Conservation (phyloP, 2,888 invertebrate genomes). For the Hedya salicella region DNA sequence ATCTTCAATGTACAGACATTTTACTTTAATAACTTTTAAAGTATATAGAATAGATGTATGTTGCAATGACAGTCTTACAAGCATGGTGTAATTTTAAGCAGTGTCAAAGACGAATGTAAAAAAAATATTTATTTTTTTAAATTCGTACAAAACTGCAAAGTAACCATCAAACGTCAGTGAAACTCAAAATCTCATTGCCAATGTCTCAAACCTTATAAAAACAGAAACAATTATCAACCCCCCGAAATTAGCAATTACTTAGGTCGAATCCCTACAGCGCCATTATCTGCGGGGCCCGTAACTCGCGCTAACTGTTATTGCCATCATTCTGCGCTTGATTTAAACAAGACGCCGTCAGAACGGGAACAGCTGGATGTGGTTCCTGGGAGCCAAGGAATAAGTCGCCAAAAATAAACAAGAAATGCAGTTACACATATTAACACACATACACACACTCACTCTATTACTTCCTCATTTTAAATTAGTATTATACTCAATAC, state of each 20-base stretch:
- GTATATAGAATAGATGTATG: too few relatives aligned
- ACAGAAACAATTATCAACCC: conserved; percentile 72
- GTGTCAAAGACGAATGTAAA: too few relatives aligned
- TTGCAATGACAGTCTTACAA: too few relatives aligned
- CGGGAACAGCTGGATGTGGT: not conserved
- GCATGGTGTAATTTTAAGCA: too few relatives aligned
- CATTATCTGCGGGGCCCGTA: conserved; percentile 73
- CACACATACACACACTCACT: too few relatives aligned
- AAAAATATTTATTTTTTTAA: too few relatives aligned
- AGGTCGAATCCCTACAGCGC: conserved; percentile 70
- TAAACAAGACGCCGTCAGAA: conserved; percentile 71
- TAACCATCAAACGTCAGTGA: not conserved
- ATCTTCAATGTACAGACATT: too few relatives aligned
- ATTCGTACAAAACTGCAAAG: too few relatives aligned
- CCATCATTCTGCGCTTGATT: conserved; percentile 79
- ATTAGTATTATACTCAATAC: too few relatives aligned
- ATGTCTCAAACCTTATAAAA: conserved; percentile 54
- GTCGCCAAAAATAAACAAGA: not conserved
- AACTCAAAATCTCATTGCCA: not conserved
- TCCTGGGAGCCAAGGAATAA: not conserved
- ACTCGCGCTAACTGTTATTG: conserved; percentile 79
- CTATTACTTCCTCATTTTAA: too few relatives aligned
- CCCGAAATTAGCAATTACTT: conserved; percentile 80
- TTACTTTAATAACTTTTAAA: too few relatives aligned
- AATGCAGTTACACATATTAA: not conserved